phyloP scores from a whole-genome alignment of 2,113 vertebrate genomes.

The Mesitornis unicolor region DNA sequence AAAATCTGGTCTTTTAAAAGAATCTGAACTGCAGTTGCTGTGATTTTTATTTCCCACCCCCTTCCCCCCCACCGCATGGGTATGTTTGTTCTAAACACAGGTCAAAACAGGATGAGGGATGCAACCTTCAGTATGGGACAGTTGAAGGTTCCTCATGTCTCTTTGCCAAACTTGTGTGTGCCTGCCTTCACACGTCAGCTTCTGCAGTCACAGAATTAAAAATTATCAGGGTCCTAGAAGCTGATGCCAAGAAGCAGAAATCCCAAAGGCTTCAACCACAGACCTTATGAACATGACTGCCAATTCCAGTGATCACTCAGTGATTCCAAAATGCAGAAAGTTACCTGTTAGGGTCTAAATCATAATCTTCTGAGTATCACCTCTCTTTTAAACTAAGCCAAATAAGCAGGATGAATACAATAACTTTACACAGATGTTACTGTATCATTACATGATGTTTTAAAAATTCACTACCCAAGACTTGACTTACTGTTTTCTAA shows the following conservation, averaged over 20 bases:
- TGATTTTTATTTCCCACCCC: too few species aligned
- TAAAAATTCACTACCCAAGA: neutral
- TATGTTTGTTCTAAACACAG: neutral
- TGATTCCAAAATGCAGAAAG: neutral
- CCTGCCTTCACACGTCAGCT: neutral
- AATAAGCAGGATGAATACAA: neutral
- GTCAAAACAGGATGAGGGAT: neutral
- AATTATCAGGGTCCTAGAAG: neutral
- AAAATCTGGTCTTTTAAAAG: neutral
- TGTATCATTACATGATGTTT: accelerated
- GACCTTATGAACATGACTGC: neutral
- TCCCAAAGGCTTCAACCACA: neutral
- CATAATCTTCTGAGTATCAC: neutral
- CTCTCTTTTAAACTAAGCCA: neutral
- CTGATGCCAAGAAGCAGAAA: neutral
- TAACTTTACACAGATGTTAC: neutral
- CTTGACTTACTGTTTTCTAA: neutral
- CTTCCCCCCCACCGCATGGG: neutral
- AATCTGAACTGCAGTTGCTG: neutral
- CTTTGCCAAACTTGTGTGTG: neutral
- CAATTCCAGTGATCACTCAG: neutral
- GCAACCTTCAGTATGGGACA: neutral
- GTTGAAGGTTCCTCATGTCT: neutral
- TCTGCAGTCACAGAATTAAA: neutral
- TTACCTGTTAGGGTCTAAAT: neutral